A percentile compares a stretch with the other conserved stretches of the same genome.
These are phyloP conservation scores for Montipora foliosa DNA, from an alignment of 64 coral and sea anemone genomes.

Conservation along the genomic window DNA sequence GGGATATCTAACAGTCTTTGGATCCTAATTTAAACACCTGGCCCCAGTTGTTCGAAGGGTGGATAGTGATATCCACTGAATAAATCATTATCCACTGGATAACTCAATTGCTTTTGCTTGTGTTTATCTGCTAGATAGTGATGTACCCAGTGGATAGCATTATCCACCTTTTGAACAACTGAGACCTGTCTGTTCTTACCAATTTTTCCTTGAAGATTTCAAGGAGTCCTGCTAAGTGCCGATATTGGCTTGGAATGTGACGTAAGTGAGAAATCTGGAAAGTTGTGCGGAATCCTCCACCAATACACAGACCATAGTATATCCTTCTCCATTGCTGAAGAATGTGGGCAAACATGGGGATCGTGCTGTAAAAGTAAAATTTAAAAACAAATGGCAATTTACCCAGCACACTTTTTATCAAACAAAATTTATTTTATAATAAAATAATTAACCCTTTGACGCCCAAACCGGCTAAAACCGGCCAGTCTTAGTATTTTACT, in stretches of 20 bases:
- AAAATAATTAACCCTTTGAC: too few relatives aligned
- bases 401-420: background rate
- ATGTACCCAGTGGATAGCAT: too few relatives aligned
- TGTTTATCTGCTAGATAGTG: too few relatives aligned
- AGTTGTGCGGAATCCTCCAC: slow-evolving; percentile 89
- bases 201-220: slow-evolving; percentile 98
- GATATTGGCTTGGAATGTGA: slow-evolving; percentile 81
- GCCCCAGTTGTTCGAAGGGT: too few relatives aligned
- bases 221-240: slow-evolving; percentile 90
- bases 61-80: too few relatives aligned
- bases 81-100: too few relatives aligned
- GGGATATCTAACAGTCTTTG: too few relatives aligned
- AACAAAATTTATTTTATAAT: too few relatives aligned
- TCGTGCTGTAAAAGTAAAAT: slow-evolving; percentile 47
- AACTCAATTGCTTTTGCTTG: too few relatives aligned
- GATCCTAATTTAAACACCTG: too few relatives aligned
- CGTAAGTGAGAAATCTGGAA: slow-evolving; percentile 92
- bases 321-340: slow-evolving; percentile 89
- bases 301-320: slow-evolving; percentile 90
- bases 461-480: fast-evolving
- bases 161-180: too few relatives aligned
- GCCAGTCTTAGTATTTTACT: too few relatives aligned
- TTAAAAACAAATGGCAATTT: background rate
- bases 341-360: slow-evolving; percentile 91
- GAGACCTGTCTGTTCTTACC: slow-evolving; percentile 38